Percentiles rank a stretch among this genome's conserved stretches.
Evolutionary conservation across 1,140 invertebrate genomes (phyloP).

Genomic region (Hypsibius dujardini): DNA sequence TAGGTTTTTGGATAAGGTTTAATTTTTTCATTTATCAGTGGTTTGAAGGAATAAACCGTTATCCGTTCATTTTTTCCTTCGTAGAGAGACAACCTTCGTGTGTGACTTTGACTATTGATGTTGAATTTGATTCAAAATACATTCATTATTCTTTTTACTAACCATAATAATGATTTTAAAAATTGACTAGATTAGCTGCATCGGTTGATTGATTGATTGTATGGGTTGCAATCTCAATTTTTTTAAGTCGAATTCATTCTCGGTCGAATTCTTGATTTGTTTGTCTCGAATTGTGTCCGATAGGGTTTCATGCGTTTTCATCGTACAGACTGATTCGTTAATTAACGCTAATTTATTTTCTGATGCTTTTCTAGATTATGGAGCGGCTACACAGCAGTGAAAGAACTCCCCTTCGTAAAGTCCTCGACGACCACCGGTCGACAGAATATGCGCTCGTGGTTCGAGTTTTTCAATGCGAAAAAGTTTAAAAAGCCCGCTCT

Average conservation of each 20-base stretch:
- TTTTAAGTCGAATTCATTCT: too few species aligned
- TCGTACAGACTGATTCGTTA: neutral
- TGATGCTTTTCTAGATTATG: neutral
- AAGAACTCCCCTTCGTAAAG: neutral
- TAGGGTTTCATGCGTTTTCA: too few species aligned
- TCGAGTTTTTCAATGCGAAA: constrained; percentile 2
- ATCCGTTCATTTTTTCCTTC: neutral
- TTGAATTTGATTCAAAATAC: too few species aligned
- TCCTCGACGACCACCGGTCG: neutral
- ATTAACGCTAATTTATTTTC: neutral
- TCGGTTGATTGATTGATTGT: too few species aligned
- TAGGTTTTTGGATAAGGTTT: neutral
- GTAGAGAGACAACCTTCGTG: neutral
- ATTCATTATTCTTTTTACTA: too few species aligned
- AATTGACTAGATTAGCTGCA: too few species aligned
- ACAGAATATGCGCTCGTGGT: constrained; percentile 16
- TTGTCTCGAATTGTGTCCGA: too few species aligned
- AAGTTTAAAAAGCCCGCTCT: neutral
- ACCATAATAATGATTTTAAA: too few species aligned
- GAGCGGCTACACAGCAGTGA: neutral
- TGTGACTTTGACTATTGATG: too few species aligned
- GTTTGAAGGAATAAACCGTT: neutral
- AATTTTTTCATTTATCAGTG: neutral
- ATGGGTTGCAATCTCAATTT: too few species aligned
- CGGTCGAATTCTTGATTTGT: too few species aligned